Base-by-base conservation (phyloP, 2,888 invertebrate genomes). In the Vesta saturnalis region DNA sequence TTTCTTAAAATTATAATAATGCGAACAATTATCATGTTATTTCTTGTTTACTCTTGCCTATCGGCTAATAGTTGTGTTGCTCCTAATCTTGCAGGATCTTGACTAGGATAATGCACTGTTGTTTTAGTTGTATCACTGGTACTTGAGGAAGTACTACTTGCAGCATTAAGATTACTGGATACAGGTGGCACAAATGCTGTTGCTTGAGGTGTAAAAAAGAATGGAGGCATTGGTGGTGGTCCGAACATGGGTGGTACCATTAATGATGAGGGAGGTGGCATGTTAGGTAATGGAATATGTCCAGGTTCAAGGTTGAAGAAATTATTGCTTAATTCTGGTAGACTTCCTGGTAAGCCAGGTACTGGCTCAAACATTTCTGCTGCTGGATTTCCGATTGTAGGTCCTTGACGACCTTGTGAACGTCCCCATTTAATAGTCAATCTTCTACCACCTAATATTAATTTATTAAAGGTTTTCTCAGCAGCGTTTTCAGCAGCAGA, bases 361-460 rank as follows among this genome's bases (percentile, higher is more conserved):
- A 93, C 92, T 0, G 94, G 91, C 77, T 93, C 92, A 62, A 91
- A 83, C 3, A 86, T 85, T 69, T 90, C 88, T 30, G 79, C 72
- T 72, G 84, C 85, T 15, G 87, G 85, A 62, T 87, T 86, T 0
- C 85, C 85, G 4, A 86, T 86, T 0, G 83, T 80, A 1, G 83
- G 79, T 0, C 86, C 85, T 69, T 89, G 88, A 55, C 91, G 86
- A 1, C 92, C 97, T 85, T 98, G 98, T 0, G 97, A 96, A 78
- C 96, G 92, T 0, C 99, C 99, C 99, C 99, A 99, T 81, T 99
- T 97, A 72, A 99, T 97, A n/a, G 96, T 96, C 1, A 99, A 87
- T 56, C 97, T 88, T 72, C 96, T 89, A 0, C 96, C 96, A 35
- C 94, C 93, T 35, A 84, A 73, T 46, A 92, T 91, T 23, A 99